phyloP scores from a whole-genome alignment of 1,140 invertebrate species.

The Drosophila varians region DNA sequence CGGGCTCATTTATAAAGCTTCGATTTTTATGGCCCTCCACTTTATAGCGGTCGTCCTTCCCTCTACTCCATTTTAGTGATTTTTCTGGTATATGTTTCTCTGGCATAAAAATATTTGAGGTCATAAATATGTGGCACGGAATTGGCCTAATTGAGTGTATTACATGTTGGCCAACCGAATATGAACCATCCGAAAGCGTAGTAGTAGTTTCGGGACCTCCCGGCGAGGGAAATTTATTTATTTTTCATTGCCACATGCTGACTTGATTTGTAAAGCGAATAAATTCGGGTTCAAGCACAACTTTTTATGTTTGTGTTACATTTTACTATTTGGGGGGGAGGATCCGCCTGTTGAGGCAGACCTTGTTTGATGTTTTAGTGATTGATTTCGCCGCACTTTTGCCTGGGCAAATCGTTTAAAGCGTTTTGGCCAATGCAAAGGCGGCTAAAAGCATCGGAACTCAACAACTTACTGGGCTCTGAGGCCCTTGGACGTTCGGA shows the following conservation, averaged over 20 bases:
- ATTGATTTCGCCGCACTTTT: slow-evolving; percentile 27
- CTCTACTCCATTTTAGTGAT: slow-evolving; percentile 16
- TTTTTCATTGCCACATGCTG: slow-evolving; percentile 64
- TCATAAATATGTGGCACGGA: slow-evolving; percentile 67
- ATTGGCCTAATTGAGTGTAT: slow-evolving; percentile 78
- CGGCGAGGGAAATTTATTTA: slow-evolving; percentile 45
- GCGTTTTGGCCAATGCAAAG: neutral
- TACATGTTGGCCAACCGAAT: slow-evolving; percentile 55
- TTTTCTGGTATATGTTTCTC: slow-evolving; percentile 1
- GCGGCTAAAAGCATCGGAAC: neutral
- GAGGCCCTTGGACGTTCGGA: slow-evolving; percentile 5
- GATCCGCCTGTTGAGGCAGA: slow-evolving; percentile 10
- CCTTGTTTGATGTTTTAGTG: slow-evolving; percentile 21
- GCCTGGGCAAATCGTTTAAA: slow-evolving; percentile 6
- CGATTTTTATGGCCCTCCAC: slow-evolving; percentile 65
- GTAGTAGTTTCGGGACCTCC: slow-evolving; percentile 11
- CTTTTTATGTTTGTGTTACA: slow-evolving; percentile 27
- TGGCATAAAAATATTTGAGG: slow-evolving; percentile 70
- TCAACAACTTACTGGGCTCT: slow-evolving; percentile 2
- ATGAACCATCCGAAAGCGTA: slow-evolving; percentile 11
- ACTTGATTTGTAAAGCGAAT: slow-evolving; percentile 66
- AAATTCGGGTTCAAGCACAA: slow-evolving; percentile 36
- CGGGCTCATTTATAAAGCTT: slow-evolving; percentile 72
- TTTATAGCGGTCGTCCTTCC: slow-evolving; percentile 63
- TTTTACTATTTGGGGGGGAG: slow-evolving; percentile 14